Conservation (phyloP, 2,113 vertebrate genomes). For the Zosterops lateralis region DNA sequence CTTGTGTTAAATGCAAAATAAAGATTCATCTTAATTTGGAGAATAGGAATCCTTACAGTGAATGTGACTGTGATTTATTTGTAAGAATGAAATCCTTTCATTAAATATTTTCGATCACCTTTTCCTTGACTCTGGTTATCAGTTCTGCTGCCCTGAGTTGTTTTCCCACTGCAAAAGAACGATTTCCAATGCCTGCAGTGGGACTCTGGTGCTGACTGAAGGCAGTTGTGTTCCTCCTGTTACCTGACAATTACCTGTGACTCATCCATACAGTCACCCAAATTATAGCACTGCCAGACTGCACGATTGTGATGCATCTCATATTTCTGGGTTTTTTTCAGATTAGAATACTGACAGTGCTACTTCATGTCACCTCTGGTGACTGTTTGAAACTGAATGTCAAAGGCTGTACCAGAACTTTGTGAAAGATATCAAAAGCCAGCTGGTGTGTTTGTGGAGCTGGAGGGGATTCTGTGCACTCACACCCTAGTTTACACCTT, state of each 20-base stretch:
- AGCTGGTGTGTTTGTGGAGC: background rate
- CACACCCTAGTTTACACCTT: fast-evolving
- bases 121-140: background rate
- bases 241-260: constrained; percentile 42
- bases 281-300: background rate
- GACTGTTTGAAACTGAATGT: background rate
- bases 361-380: background rate
- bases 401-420: background rate
- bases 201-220: background rate
- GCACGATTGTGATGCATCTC: background rate
- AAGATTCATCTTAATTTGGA: background rate
- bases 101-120: background rate
- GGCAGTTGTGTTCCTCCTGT: background rate
- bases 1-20: background rate
- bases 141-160: background rate
- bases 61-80: background rate
- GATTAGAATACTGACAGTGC: background rate
- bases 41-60: background rate
- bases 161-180: background rate
- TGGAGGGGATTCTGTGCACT: background rate
- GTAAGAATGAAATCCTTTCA: background rate
- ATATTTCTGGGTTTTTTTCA: background rate
- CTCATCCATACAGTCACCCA: background rate
- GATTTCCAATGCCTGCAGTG: background rate
- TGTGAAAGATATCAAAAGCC: background rate